phyloP scores from a whole-genome alignment of 2,797 vertebrate genomes.

The Macropus fuliginosus region DNA sequence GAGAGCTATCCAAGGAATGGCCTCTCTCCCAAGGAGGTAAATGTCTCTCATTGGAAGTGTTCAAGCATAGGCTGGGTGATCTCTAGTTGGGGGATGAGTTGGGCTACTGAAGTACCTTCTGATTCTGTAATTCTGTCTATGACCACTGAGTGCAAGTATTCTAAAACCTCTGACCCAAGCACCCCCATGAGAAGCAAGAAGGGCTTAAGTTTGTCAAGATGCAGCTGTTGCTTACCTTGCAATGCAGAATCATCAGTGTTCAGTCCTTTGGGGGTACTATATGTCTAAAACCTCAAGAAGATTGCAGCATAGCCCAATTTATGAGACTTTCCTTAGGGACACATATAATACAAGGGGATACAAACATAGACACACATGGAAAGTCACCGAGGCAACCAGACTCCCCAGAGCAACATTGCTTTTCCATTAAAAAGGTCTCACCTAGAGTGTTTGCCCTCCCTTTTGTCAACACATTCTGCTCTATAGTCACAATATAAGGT shows the following conservation, averaged over 20 bases:
- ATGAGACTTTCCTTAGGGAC: not conserved
- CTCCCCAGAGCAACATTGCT: not conserved
- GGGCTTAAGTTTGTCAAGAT: not conserved
- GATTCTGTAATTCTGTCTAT: not conserved
- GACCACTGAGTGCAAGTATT: not conserved
- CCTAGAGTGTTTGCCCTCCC: not conserved
- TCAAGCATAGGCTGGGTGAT: not conserved
- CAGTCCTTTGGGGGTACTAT: not conserved
- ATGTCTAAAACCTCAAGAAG: not conserved
- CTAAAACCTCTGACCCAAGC: not conserved
- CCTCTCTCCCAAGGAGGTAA: not conserved
- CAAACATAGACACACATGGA: not conserved
- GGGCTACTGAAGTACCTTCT: not conserved
- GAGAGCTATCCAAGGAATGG: not conserved
- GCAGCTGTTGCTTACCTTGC: not conserved
- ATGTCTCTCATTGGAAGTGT: not conserved
- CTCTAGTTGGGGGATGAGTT: not conserved
- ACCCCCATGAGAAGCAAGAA: not conserved
- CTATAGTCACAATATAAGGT: not conserved
- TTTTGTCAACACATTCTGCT: not conserved
- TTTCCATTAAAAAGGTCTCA: conserved; percentile 5
- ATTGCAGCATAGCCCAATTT: conserved; percentile 1
- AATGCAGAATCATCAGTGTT: not conserved
- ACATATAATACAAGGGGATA: not conserved
- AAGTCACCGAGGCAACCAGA: not conserved